Evolutionary conservation across 2,113 vertebrate species (phyloP).

Genomic region (Protobothrops flavoviridis): DNA sequence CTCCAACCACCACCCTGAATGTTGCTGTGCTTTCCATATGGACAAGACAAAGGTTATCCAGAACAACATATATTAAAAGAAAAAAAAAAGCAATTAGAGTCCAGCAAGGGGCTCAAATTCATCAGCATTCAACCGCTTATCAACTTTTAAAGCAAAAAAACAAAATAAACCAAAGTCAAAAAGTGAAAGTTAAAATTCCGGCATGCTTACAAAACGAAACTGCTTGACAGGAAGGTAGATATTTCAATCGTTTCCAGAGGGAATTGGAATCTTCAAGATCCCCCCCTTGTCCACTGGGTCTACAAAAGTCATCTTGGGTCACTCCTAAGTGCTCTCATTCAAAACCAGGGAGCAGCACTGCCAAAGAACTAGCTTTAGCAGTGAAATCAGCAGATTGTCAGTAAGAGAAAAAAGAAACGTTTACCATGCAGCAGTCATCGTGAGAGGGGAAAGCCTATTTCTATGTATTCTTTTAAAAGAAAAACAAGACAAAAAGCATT

Average conservation of each 20-base stretch:
- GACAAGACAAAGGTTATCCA: not conserved
- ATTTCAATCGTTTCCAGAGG: too few species aligned
- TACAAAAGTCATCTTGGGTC: too few species aligned
- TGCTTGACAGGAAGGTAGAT: too few species aligned
- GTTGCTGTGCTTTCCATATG: not conserved
- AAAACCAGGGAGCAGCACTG: too few species aligned
- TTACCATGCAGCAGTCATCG: not conserved
- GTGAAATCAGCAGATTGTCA: not conserved
- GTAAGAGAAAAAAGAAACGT: not conserved
- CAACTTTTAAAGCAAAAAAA: not conserved
- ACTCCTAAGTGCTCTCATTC: too few species aligned
- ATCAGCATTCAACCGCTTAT: not conserved
- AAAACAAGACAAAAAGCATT: not conserved
- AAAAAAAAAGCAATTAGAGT: not conserved
- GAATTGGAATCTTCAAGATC: too few species aligned
- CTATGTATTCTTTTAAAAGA: not conserved
- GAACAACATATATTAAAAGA: not conserved
- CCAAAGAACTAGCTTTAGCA: not conserved
- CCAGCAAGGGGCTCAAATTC: not conserved
- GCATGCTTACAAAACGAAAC: too few species aligned
- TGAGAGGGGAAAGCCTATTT: not conserved
- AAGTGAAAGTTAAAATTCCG: too few species aligned
- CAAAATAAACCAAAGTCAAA: not conserved
- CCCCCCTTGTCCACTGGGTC: too few species aligned
- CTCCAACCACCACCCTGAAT: not conserved